Evolutionary conservation across 1,140 invertebrate genomes (phyloP).

Genomic region (Chionoecetes opilio): DNA sequence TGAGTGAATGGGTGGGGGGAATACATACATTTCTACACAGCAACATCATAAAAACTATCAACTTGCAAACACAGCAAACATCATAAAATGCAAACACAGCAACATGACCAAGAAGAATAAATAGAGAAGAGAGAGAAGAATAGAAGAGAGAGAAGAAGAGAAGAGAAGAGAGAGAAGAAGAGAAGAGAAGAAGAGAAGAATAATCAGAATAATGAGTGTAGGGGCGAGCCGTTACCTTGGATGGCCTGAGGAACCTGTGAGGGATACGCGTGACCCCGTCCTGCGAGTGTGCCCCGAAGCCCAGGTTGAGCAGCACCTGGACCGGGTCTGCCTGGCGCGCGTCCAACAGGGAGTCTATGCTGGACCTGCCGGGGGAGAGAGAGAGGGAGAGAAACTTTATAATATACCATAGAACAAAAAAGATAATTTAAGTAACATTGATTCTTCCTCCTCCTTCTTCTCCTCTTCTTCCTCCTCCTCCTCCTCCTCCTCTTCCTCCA

Average conservation of each 20-base stretch:
- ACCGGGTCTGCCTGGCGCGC: conserved; percentile 71
- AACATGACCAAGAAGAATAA: neutral
- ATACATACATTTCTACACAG: no score
- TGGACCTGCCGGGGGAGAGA: conserved; percentile 49
- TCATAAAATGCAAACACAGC: neutral
- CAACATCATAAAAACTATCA: no score
- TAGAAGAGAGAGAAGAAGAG: neutral
- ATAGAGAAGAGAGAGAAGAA: neutral
- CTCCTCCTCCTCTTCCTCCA: no score
- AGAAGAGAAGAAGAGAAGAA: no score
- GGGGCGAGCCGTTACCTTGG: conserved; percentile 43
- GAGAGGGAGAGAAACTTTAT: neutral
- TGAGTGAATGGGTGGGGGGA: no score
- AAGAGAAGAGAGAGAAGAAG: neutral
- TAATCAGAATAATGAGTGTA: no score
- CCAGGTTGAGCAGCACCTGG: conserved; percentile 65
- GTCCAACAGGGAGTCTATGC: conserved; percentile 71
- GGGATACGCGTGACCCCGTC: conserved; percentile 66
- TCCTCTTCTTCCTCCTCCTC: no score
- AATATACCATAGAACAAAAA: neutral
- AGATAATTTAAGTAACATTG: no score
- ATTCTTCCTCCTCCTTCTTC: no score
- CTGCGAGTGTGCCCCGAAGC: conserved; percentile 63
- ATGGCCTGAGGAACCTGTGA: conserved; percentile 64
- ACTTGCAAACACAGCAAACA: neutral